phyloP scores from a whole-genome alignment of 2,888 invertebrate genomes.

The Parasteatoda lunata region DNA sequence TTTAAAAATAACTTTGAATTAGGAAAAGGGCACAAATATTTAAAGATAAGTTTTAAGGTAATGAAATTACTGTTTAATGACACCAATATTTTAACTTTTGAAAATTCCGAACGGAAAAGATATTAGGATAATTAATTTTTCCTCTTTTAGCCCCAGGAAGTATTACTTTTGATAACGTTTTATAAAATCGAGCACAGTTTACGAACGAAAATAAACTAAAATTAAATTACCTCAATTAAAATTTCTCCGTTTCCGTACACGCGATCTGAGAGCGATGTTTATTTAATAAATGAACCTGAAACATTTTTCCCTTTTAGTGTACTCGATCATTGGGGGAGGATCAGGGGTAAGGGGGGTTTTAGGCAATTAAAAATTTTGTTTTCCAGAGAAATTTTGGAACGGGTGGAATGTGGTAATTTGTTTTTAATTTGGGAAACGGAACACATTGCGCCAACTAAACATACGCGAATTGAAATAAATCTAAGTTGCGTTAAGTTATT shows the following conservation, averaged over 20 bases:
- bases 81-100: conserved; percentile 38
- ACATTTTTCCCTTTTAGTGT: conserved; percentile 23
- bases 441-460: neutral
- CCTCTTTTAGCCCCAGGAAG: conserved; percentile 16
- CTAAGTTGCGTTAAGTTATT: neutral
- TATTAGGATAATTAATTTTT: conserved; percentile 58
- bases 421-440: neutral
- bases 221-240: conserved; percentile 68
- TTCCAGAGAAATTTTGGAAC: conserved; percentile 1
- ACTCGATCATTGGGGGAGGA: neutral
- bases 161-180: conserved; percentile 40
- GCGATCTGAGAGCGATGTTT: conserved; percentile 35
- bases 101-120: conserved; percentile 15
- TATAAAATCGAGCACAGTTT: conserved; percentile 31
- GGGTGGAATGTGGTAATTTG: neutral
- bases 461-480: neutral
- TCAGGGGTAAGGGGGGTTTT: neutral
- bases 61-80: conserved; percentile 50
- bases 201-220: conserved; percentile 55
- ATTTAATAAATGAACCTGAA: conserved; percentile 62
- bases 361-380: conserved; percentile 44
- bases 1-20: conserved; percentile 43
- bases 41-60: conserved; percentile 49
- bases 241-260: conserved; percentile 34
- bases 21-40: conserved; percentile 31